Conservation (phyloP, 2,113 vertebrate genomes). For the Cyanocitta stelleri region DNA sequence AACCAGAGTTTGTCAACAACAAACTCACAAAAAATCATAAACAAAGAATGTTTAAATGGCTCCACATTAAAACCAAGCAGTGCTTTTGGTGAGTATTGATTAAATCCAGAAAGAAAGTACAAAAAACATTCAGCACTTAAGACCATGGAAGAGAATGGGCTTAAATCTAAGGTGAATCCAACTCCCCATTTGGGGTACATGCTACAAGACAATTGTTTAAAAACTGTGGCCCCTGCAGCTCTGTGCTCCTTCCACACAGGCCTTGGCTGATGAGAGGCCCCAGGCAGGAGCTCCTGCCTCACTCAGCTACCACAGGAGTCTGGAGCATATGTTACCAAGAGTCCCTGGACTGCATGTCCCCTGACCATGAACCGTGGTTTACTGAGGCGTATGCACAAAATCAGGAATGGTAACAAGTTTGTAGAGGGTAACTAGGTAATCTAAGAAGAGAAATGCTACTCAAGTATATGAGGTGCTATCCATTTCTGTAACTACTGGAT, state of each 20-base stretch:
- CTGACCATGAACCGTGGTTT: rapidly evolving
- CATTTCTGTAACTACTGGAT: neutral
- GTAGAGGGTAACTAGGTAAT: neutral
- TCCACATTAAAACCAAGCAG: neutral
- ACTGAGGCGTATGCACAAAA: neutral
- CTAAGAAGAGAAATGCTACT: neutral
- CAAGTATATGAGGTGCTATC: neutral
- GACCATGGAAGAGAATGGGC: neutral
- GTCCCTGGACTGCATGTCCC: neutral
- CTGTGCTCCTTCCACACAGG: neutral
- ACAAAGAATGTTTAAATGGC: neutral
- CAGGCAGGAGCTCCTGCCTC: neutral
- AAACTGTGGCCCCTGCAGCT: neutral
- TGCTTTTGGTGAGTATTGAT: neutral
- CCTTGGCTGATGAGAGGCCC: neutral
- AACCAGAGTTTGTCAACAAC: neutral
- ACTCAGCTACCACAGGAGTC: neutral
- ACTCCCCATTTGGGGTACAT: neutral
- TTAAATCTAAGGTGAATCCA: neutral
- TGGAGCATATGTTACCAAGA: rapidly evolving
- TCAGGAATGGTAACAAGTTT: neutral
- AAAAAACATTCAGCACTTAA: neutral
- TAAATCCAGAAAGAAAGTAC: neutral
- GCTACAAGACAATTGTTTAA: neutral
- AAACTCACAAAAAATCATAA: neutral